Percentiles rank a stretch among this genome's conserved stretches.
Evolutionary conservation across 2,113 vertebrate genomes (phyloP).

Genomic region (Orycteropus afer): DNA sequence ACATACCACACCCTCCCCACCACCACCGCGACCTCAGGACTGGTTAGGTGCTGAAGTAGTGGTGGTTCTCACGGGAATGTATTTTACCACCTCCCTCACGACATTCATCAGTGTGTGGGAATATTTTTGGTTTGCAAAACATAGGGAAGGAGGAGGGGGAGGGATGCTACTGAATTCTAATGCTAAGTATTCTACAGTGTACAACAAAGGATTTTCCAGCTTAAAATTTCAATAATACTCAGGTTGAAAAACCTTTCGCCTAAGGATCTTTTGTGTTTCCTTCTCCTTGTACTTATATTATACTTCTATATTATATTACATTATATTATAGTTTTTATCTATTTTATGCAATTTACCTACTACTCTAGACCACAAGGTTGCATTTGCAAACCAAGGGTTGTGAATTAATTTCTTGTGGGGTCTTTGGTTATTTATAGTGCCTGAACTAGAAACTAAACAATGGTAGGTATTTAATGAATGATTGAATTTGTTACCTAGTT

Average conservation of each 20-base stretch:
- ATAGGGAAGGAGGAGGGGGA: too few species aligned
- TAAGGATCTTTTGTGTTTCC: background rate
- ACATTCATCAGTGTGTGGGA: background rate
- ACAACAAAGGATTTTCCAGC: too few species aligned
- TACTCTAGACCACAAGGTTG: background rate
- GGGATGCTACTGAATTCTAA: background rate
- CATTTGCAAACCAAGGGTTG: background rate
- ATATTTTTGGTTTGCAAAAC: background rate
- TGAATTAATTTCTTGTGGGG: background rate
- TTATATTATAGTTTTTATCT: background rate
- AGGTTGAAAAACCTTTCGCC: background rate
- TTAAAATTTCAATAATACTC: background rate
- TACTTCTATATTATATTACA: rapidly evolving
- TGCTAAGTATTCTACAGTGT: background rate
- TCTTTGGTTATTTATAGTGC: background rate
- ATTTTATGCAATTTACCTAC: background rate
- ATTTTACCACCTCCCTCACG: background rate
- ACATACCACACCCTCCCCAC: too few species aligned
- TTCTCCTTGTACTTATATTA: background rate
- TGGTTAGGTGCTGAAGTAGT: background rate
- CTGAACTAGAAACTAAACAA: background rate
- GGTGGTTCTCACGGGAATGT: background rate
- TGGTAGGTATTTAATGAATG: background rate
- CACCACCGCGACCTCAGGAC: background rate
- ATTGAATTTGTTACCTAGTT: background rate